A percentile compares a stretch with the other conserved stretches of the same genome.
phyloP scores from a whole-genome alignment of 2,113 vertebrate genomes.

The Pygoscelis antarcticus region DNA sequence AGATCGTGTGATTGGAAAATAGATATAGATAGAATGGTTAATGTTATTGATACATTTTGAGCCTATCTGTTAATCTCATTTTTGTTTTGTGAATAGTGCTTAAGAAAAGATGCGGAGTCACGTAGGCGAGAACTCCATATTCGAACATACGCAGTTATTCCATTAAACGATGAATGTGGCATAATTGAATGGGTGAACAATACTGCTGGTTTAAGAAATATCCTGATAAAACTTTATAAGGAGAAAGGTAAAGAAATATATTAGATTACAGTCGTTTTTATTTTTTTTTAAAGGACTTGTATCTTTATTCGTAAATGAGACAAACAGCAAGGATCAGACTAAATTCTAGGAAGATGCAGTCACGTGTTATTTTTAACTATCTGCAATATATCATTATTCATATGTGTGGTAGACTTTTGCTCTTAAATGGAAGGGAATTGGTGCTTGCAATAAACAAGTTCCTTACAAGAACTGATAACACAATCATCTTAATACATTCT shows the following conservation, averaged over 20 bases:
- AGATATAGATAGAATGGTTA: not conserved
- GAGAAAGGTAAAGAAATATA: slow-evolving; percentile 84
- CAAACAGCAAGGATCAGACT: not conserved
- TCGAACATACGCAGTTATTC: slow-evolving; percentile 95
- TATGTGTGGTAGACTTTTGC: not conserved
- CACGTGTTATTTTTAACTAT: not conserved
- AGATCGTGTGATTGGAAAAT: not conserved
- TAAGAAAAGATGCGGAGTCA: slow-evolving; percentile 96
- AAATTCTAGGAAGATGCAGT: not conserved
- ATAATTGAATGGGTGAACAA: slow-evolving; percentile 99
- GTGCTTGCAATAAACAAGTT: not conserved
- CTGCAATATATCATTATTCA: not conserved
- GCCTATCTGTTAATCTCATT: not conserved
- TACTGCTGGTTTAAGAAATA: slow-evolving; percentile 91
- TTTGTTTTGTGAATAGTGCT: slow-evolving; percentile 77
- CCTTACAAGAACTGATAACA: not conserved
- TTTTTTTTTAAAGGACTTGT: not conserved
- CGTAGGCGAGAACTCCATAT: slow-evolving; percentile 93
- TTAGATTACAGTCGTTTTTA: not conserved
- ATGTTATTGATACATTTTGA: not conserved
- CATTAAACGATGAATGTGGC: slow-evolving; percentile 96
- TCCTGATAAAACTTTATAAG: slow-evolving; percentile 95
- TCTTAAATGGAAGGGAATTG: not conserved
- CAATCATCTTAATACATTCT: not conserved
- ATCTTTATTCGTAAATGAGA: not conserved